Evolutionary conservation across 2,113 vertebrate genomes (phyloP), one percentile per base, ranked within the genome.

Genomic region (Lagopus muta): DNA sequence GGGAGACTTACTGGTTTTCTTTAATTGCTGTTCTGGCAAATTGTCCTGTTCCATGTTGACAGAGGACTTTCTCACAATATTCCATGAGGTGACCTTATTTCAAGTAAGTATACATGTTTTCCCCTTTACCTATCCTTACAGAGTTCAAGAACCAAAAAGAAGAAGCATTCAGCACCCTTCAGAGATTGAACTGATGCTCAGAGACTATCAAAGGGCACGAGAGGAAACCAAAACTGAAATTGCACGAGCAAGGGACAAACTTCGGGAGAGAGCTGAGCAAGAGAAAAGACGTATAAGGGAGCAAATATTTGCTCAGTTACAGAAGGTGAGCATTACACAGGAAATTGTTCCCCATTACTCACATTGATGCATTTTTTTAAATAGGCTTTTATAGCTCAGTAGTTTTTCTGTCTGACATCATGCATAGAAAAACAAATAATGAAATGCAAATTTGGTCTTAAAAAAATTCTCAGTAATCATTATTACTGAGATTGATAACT

Each of bases 191-290:
- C 94, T 98, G 77, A 85, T 99, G 96, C 94, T 99, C 82, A 97
- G 77, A 69, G 99, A 99, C 95, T 99, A 99, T 76, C 97, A 98
- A 77, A 98, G 89, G 60, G 99, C 99, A 16, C 98, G 98, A 4
- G 98, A 99, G 93, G 98, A 99, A 93, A 98, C 99, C 76, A 98
- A 98, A 97, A 97, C 95, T 1, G 99, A 99, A 97, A 99, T 99
- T n/a, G 98, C 98, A 5, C 97, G 94, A 83, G 99, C 99, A 0
- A 97, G 98, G 55, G 98, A 98, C 52, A 98, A 98, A 69, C 98
- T 99, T 38, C 93, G 98, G 45, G 98, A 99, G 85, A 97, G 97
- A 70, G 98, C 98, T 0, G 98, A 99, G 88, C 98, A 98, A 93
- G 99, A 99, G 89, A 99, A 99, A 89, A 97, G 96, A 92, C 97